Conservation (phyloP, 2,113 vertebrate genomes). For the Emydura subglobosa region DNA sequence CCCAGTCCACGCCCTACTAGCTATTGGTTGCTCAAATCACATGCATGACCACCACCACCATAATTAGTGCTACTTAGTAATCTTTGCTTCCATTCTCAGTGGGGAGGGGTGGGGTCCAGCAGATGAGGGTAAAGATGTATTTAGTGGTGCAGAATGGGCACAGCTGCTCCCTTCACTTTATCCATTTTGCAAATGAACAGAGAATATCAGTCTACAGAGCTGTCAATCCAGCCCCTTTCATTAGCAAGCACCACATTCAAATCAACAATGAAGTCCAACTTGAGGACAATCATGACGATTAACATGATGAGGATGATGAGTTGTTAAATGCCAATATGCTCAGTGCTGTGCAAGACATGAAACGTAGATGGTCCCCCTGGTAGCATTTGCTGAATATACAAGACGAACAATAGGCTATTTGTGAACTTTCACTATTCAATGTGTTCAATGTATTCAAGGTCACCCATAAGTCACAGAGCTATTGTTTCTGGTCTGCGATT, state of each 20-base stretch:
- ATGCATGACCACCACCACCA: fast-evolving
- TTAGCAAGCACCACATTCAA: background rate
- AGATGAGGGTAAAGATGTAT: background rate
- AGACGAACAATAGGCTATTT: background rate
- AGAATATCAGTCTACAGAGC: background rate
- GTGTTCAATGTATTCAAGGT: background rate
- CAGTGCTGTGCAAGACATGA: fast-evolving
- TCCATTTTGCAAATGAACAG: background rate
- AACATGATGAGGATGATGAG: background rate
- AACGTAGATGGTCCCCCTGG: background rate
- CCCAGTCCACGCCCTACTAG: background rate
- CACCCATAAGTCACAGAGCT: conserved; percentile 4
- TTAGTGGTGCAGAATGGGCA: fast-evolving
- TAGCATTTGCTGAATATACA: conserved; percentile 30
- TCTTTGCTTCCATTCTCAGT: no score
- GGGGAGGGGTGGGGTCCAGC: background rate
- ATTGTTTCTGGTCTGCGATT: background rate
- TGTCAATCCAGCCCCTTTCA: background rate
- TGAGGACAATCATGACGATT: fast-evolving
- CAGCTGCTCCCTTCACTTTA: background rate
- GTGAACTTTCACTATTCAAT: background rate
- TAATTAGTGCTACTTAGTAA: background rate
- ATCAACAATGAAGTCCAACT: fast-evolving
- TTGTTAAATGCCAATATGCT: background rate
- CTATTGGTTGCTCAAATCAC: background rate